These are phyloP conservation scores for Sebastes itinus DNA, from an alignment of 2,797 vertebrate genomes.

Conservation along the genomic window DNA sequence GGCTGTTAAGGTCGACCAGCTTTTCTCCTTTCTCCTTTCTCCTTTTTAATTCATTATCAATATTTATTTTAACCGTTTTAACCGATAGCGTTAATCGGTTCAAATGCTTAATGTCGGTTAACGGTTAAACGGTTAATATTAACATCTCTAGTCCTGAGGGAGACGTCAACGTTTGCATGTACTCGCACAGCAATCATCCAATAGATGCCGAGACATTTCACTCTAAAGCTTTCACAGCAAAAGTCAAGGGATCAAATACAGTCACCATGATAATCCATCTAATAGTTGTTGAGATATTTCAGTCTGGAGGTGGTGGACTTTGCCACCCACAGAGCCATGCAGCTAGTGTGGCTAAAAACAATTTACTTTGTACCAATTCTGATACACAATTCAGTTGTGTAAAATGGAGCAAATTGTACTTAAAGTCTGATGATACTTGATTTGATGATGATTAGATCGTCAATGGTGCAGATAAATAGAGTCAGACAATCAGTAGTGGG, in stretches of 20 bases:
- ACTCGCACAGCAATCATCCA: not conserved
- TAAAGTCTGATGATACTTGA: not conserved
- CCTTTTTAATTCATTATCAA: no score
- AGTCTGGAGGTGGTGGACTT: no score
- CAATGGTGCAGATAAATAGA: not conserved
- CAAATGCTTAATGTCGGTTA: no score
- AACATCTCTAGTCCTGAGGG: not conserved
- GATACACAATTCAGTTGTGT: not conserved
- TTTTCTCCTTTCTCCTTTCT: no score
- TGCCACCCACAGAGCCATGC: not conserved
- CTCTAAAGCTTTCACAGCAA: not conserved
- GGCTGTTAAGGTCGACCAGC: no score
- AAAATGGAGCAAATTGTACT: not conserved
- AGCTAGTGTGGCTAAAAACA: not conserved
- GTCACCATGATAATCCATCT: not conserved
- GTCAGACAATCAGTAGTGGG: not conserved
- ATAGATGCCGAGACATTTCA: not conserved
- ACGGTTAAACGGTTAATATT: no score
- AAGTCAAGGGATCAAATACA: not conserved
- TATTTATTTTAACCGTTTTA: no score
- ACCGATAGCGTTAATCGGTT: no score
- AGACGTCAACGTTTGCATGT: not conserved
- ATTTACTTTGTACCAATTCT: not conserved
- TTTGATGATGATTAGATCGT: not conserved
- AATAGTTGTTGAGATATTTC: not conserved